Percentiles rank a stretch among this genome's conserved stretches.
phyloP scores from a whole-genome alignment of 2,888 invertebrate genomes.

The Linnaemya tessellans region DNA sequence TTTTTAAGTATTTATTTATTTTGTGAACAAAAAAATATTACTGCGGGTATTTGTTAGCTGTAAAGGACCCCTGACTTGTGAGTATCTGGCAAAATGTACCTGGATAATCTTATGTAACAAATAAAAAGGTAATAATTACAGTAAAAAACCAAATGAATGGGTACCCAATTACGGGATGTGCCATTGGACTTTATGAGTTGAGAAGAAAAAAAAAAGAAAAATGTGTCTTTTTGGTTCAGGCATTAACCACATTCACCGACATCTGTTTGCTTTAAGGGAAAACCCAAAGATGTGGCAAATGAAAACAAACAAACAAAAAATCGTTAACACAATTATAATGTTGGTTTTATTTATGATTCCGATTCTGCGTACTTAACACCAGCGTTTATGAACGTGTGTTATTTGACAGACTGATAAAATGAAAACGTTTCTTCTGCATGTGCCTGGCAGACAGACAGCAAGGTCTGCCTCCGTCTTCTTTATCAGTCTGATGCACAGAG shows the following conservation, averaged over 20 bases:
- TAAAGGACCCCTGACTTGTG: conserved; percentile 6
- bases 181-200: conserved; percentile 12
- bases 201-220: conserved; percentile 23
- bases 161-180: conserved; percentile 43
- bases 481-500: conserved; percentile 61
- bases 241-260: conserved; percentile 37
- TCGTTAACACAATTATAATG: conserved; percentile 61
- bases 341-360: conserved; percentile 48
- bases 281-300: conserved; percentile 23
- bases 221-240: conserved; percentile 45
- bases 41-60: conserved; percentile 40
- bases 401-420: conserved; percentile 41
- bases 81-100: neutral
- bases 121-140: conserved; percentile 9
- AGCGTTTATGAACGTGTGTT: conserved; percentile 53
- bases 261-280: conserved; percentile 53
- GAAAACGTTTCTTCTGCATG: conserved; percentile 1
- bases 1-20: neutral
- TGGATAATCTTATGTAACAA: conserved; percentile 45
- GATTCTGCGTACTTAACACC: neutral
- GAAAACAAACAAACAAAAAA: too few species aligned
- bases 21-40: conserved; percentile 13
- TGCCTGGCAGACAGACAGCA: too few species aligned
- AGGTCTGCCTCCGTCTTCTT: neutral
- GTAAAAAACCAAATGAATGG: neutral